Conservation (phyloP, 1,140 invertebrate species). For the Euura saliciscinereae region DNA sequence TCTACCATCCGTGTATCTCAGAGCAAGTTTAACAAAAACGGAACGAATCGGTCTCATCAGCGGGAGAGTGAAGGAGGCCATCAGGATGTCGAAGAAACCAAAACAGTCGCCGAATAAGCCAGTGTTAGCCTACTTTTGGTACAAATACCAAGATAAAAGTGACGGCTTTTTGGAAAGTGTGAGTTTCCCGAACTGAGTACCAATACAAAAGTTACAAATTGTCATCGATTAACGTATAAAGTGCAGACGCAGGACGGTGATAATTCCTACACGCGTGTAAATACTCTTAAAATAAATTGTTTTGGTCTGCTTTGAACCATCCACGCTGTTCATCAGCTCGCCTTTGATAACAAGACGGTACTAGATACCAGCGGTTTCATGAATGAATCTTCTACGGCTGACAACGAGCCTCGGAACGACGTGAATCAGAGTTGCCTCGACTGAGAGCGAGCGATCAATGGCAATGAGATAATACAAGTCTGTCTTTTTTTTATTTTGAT, state of each 20-base stretch:
- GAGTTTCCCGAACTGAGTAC: slow-evolving; percentile 25
- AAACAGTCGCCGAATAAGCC: slow-evolving; percentile 35
- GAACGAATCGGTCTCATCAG: slow-evolving; percentile 64
- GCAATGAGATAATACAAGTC: neutral
- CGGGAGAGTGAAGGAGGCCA: slow-evolving; percentile 68
- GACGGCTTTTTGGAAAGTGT: slow-evolving; percentile 64
- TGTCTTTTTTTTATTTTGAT: no score
- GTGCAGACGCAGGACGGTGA: no score
- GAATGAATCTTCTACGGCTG: slow-evolving; percentile 1
- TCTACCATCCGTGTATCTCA: slow-evolving; percentile 73
- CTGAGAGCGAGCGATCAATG: neutral
- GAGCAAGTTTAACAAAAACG: slow-evolving; percentile 44
- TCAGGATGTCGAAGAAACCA: slow-evolving; percentile 57
- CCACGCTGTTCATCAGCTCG: neutral
- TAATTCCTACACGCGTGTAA: neutral
- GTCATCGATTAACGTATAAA: no score
- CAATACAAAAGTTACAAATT: no score
- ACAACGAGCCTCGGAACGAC: neutral
- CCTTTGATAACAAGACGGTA: slow-evolving; percentile 5
- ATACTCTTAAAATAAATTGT: neutral
- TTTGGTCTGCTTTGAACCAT: neutral
- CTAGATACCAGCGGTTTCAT: slow-evolving; percentile 5
- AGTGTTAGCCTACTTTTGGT: slow-evolving; percentile 74
- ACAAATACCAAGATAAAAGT: slow-evolving; percentile 68
- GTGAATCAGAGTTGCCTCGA: neutral